Percentiles rank a stretch among this genome's conserved stretches.
phyloP scores from a whole-genome alignment of 2,113 vertebrate species.

The Triplophysa rosa region DNA sequence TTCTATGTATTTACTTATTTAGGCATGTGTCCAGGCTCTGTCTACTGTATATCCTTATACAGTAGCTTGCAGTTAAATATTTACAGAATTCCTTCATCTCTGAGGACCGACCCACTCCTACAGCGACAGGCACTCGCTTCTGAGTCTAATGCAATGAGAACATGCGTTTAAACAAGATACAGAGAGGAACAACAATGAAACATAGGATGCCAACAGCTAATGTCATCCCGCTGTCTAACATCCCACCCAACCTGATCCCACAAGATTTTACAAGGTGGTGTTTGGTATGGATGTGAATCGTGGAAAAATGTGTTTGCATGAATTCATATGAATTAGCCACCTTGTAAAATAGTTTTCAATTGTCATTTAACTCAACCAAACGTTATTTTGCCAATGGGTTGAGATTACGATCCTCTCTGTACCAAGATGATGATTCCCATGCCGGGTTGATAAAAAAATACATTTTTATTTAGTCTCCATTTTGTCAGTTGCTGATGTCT shows the following conservation, averaged over 20 bases:
- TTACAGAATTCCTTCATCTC: conserved; percentile 59
- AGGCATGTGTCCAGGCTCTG: conserved; percentile 32
- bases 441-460: too few species aligned
- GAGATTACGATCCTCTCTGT: neutral
- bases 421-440: neutral
- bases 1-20: conserved; percentile 66
- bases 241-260: too few species aligned
- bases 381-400: neutral
- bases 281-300: too few species aligned
- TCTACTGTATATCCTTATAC: neutral
- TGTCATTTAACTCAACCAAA: too few species aligned
- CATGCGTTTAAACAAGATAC: conserved; percentile 60
- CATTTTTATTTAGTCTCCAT: neutral
- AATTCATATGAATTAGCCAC: too few species aligned
- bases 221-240: too few species aligned
- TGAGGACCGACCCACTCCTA: conserved; percentile 25
- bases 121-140: conserved; percentile 50
- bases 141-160: conserved; percentile 66
- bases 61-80: conserved; percentile 66
- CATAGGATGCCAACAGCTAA: neutral
- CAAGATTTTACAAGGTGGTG: too few species aligned
- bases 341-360: too few species aligned
- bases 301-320: too few species aligned
- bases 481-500: neutral
- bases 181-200: neutral